Conservation (phyloP, 2,888 invertebrate species). For the Poecilobothrus nobilitatus region DNA sequence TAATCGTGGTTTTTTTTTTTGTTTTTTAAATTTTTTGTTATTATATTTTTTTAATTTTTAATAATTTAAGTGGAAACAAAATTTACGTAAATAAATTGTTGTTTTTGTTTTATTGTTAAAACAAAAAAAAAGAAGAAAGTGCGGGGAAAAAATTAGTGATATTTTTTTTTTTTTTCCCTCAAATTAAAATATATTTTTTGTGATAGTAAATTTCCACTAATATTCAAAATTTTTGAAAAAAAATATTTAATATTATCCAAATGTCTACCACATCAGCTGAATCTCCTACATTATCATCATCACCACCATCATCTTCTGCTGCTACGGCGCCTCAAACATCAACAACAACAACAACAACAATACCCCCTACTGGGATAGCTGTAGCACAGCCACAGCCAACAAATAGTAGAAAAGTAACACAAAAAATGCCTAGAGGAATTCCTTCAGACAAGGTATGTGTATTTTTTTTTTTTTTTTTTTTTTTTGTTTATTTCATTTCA, state of each 20-base stretch:
- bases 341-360: neutral
- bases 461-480: conserved; percentile 25
- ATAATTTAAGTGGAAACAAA: no score
- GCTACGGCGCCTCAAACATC: no score
- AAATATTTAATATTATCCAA: neutral
- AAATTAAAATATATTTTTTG: no score
- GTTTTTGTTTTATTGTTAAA: no score
- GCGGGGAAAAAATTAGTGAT: no score
- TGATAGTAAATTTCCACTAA: no score
- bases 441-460: conserved; percentile 13
- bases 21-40: neutral
- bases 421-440: conserved; percentile 10
- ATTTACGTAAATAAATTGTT: no score
- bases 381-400: neutral
- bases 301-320: neutral
- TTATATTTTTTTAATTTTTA: neutral
- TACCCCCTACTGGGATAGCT: neutral
- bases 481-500: conserved; percentile 43
- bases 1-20: no score
- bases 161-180: no score
- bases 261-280: conserved; percentile 5
- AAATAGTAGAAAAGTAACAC: conserved; percentile 8
- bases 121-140: no score
- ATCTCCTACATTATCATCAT: conserved; percentile 9
- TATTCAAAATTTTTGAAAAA: no score